These are phyloP conservation scores for Macrobrachium rosenbergii DNA, from an alignment of 1,140 invertebrate genomes.

Conservation along the genomic window DNA sequence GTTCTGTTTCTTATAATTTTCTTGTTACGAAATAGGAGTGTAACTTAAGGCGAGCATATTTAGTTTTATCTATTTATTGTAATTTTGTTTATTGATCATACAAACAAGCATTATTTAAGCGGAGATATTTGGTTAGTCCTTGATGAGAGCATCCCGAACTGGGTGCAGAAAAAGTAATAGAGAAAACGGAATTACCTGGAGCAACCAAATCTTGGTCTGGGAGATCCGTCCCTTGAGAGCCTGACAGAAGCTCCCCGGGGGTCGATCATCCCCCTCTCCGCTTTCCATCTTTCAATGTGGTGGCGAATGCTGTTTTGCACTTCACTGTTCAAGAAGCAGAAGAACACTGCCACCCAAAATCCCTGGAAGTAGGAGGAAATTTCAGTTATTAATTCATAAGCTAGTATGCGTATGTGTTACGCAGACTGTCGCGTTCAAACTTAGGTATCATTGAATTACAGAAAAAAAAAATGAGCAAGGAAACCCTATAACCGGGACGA, in stretches of 20 bases:
- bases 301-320: constrained; percentile 38
- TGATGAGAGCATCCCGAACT: too few species aligned
- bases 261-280: constrained; percentile 1
- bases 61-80: too few species aligned
- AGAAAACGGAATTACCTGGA: not conserved
- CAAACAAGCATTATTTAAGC: too few species aligned
- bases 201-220: not conserved
- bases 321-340: constrained; percentile 50
- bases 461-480: too few species aligned
- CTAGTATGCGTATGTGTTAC: not conserved
- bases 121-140: too few species aligned
- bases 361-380: constrained; percentile 10
- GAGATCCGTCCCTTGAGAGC: not conserved
- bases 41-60: too few species aligned
- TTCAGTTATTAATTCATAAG: not conserved
- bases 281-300: constrained; percentile 43
- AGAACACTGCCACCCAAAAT: constrained; percentile 39
- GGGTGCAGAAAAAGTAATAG: not conserved
- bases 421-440: too few species aligned
- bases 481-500: too few species aligned
- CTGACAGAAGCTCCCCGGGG: not conserved
- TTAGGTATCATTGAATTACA: too few species aligned
- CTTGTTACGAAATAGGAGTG: too few species aligned
- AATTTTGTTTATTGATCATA: too few species aligned
- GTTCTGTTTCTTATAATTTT: too few species aligned